Evolutionary conservation across 2,888 invertebrate species (phyloP), one percentile per base, ranked within the genome.

Genomic region (Platycheirus albimanus): DNA sequence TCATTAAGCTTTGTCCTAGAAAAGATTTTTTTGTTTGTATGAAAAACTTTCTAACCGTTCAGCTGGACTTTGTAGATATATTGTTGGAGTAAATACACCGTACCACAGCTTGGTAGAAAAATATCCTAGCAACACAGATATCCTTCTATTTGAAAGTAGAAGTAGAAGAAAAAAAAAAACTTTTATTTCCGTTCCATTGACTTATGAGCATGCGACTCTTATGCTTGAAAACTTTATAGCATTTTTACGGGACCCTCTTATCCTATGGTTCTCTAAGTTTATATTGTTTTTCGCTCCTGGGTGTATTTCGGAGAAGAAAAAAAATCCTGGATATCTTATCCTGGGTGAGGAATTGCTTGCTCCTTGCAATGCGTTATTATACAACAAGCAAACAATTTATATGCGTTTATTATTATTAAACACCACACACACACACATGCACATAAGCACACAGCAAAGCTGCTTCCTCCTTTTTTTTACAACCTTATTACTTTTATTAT

Each of bases 401-500:
- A 58, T 71, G 64, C 76, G 56, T 64, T 78, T 61, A 72, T 67
- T 58, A 51, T 33, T 47, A 43, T 51, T 36, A 63, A 45, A 76
- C 38, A 76, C 43, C 43, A 61, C 36, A 75, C 43, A 58, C 67
- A 51, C 11, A 11, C 15, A 8, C 45, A 38, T 13, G 24, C 13
- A 64, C 41, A 43, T 5, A 10, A 3, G 13, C 5, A 7, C 7
- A 41, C 15, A 38, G 3, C 41, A 10, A n/a, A 11, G 13, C 19
- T 15, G 8, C 28, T 75, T 38, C 45, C 20, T 36, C 17, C 13
- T 54, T 7, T 45, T 52, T 58, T 43, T 61, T 49, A 69, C 38
- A 80, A 64, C 75, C 75, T 80, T 77, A 77, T 81, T 81, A 81
- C 64, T 76, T 76, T 77, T 81, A 81, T 81, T 77, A 76, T 81